Evolutionary conservation across 2,113 vertebrate genomes (phyloP).

Genomic region (Lampris megalopsis): DNA sequence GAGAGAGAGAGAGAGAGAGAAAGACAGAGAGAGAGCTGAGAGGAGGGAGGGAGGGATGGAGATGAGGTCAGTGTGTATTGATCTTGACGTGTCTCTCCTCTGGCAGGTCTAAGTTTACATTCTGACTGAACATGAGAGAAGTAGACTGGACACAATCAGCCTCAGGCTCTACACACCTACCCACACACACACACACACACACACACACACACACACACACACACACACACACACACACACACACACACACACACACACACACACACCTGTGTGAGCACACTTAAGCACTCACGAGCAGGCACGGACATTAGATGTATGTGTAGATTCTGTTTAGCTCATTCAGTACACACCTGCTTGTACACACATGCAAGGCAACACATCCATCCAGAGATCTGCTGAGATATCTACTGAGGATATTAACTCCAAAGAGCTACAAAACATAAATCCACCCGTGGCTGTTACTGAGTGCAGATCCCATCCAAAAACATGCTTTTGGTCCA

Average conservation of each 20-base stretch:
- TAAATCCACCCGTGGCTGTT: too few species aligned
- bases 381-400: too few species aligned
- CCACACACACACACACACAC: slow-evolving; percentile 23
- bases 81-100: slow-evolving; percentile 45
- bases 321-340: too few species aligned
- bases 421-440: too few species aligned
- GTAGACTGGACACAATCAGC: slow-evolving; percentile 36
- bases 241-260: slow-evolving; percentile 2
- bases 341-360: too few species aligned
- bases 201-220: slow-evolving; percentile 21
- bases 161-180: slow-evolving; percentile 4
- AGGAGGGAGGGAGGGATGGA: not conserved
- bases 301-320: too few species aligned
- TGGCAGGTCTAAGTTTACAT: slow-evolving; percentile 56
- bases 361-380: too few species aligned
- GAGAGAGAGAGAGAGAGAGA: not conserved
- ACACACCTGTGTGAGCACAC: not conserved
- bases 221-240: slow-evolving; percentile 12
- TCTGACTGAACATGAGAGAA: slow-evolving; percentile 49
- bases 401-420: too few species aligned
- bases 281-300: too few species aligned
- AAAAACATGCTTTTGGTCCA: too few species aligned
- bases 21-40: not conserved
- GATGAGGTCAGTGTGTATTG: slow-evolving; percentile 56
- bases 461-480: too few species aligned